Conservation (phyloP, 2,888 invertebrate species). For the Drosophila kanekoi region DNA sequence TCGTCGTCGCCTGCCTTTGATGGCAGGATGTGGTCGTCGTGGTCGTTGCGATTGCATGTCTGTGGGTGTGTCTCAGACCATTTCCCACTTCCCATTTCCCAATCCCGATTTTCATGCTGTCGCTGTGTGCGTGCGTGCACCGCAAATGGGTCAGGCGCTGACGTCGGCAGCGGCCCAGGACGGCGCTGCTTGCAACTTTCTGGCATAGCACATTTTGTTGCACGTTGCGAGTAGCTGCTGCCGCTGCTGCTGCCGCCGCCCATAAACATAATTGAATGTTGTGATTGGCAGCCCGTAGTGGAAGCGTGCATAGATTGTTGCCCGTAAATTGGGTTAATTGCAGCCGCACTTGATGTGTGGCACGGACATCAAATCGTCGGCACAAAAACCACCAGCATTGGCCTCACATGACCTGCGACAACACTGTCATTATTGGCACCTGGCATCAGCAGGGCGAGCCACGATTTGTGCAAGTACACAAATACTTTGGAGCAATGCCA, state of each 20-base stretch:
- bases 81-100: neutral
- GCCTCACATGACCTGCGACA: slow-evolving; percentile 34
- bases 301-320: slow-evolving; percentile 16
- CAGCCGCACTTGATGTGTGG: slow-evolving; percentile 24
- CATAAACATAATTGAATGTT: slow-evolving; percentile 67
- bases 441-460: slow-evolving; percentile 13
- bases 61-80: slow-evolving; percentile 25
- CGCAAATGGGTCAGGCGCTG: slow-evolving; percentile 61
- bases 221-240: slow-evolving; percentile 30
- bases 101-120: slow-evolving; percentile 1
- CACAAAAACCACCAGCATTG: slow-evolving; percentile 26
- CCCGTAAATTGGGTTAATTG: slow-evolving; percentile 69
- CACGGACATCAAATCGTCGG: slow-evolving; percentile 37
- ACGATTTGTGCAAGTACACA: neutral
- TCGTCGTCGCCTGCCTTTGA: slow-evolving; percentile 49
- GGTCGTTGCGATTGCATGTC: slow-evolving; percentile 38
- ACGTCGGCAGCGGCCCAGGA: slow-evolving; percentile 5
- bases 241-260: slow-evolving; percentile 22
- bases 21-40: slow-evolving; percentile 62
- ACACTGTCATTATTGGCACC: slow-evolving; percentile 41
- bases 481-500: too few species aligned
- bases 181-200: slow-evolving; percentile 16
- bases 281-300: slow-evolving; percentile 50
- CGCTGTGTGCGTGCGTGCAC: slow-evolving; percentile 38
- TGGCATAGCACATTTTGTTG: slow-evolving; percentile 47